These are phyloP conservation scores for Cosmopolites sordidus DNA, from an alignment of 2,888 invertebrate species.

Conservation along the genomic window DNA sequence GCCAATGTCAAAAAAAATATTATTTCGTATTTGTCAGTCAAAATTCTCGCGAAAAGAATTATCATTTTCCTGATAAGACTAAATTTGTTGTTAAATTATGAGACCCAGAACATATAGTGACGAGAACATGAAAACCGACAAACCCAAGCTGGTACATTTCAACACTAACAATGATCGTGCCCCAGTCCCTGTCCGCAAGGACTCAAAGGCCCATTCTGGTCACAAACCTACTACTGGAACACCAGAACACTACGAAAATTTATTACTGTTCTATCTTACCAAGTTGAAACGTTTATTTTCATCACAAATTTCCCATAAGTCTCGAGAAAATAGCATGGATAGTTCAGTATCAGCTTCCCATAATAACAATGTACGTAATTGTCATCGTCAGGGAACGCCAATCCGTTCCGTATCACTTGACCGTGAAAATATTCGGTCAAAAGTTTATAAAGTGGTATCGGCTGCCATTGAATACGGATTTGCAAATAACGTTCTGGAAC, in stretches of 20 bases:
- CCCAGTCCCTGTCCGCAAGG: not conserved
- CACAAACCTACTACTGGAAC: not conserved
- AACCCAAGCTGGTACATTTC: constrained; percentile 8
- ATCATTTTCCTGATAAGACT: not conserved
- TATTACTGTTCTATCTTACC: constrained; percentile 34
- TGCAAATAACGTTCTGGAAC: constrained; percentile 35
- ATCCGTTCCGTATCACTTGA: not conserved
- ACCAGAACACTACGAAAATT: constrained; percentile 32
- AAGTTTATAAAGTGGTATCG: constrained; percentile 33
- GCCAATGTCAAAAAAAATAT: constrained; percentile 5
- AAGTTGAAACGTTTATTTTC: constrained; percentile 33
- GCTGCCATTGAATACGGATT: constrained; percentile 37
- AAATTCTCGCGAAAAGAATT: constrained; percentile 8
- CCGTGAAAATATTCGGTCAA: constrained; percentile 7
- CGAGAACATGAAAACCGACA: constrained; percentile 6
- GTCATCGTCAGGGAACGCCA: constrained; percentile 4
- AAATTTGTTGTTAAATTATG: constrained; percentile 13
- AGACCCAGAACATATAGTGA: constrained; percentile 7
- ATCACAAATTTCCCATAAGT: constrained; percentile 10
- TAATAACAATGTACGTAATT: constrained; percentile 4
- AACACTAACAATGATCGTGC: constrained; percentile 1
- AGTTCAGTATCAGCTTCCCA: constrained; percentile 20
- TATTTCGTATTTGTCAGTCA: constrained; percentile 9
- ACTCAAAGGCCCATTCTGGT: not conserved
- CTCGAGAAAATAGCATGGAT: constrained; percentile 21